Base-by-base conservation (phyloP, 2,797 vertebrate genomes). In the Dryobates pubescens region DNA sequence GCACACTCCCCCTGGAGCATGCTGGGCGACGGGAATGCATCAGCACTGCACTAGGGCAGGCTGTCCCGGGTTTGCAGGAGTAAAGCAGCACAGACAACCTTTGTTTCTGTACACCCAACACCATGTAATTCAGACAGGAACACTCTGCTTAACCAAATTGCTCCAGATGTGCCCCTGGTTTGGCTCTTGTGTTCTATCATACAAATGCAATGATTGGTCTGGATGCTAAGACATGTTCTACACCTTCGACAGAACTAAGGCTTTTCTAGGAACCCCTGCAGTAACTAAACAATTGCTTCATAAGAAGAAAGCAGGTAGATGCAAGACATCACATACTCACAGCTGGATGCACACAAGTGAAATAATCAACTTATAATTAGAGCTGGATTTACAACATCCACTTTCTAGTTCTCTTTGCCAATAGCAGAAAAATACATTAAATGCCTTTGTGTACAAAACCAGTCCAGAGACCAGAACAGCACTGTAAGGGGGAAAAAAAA, bases 11-110 rank as follows among this genome's bases (percentile, higher is more conserved):
- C 53, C n/a, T 7, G 4, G 32, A 34, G 43, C 41, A 12, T 4
- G 1, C 7, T 0, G 0, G 18, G 54, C 54, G 3, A 1, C 0
- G 4, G 86, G 17, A 41, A 29, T 0, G 8, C 54, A 61, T 34
- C 53, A 3, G 59, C 49, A 8, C 8, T 1, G 64, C 5, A 0
- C 62, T 5, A 2, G 7, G 70, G 9, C 6, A 2, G 43, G 45
- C 49, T 32, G 16, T 41, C 29, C 8, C 5, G 2, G 73, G 8
- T 29, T 3, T 26, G 3, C 43, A 17, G 41, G 26, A 9, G 10
- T 27, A 24, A 58, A 47, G 80, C 27, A 10, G 34, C 4, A 27
- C 22, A 3, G 15, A 10, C 6, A 12, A 13, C 3, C 56, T 32
- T 23, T 27, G 0, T n/a, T 62, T 10, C 65, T 61, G 1, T 2